Evolutionary conservation across 2,113 vertebrate genomes (phyloP).

Genomic region (Rostratula benghalensis): DNA sequence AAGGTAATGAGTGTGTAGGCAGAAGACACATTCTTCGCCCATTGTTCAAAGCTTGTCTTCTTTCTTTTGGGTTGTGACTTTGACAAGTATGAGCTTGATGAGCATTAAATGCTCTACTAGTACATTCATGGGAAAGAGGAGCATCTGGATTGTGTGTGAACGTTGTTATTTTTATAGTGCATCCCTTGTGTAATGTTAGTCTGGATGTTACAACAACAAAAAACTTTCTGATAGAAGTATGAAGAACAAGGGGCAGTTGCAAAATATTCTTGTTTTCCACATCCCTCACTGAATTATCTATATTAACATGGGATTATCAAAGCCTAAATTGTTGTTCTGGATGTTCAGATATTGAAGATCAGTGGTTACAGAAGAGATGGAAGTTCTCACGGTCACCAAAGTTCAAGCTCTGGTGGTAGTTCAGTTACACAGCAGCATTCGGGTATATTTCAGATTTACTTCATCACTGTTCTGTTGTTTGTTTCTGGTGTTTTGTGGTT

Average conservation of each 20-base stretch:
- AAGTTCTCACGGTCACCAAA: not conserved
- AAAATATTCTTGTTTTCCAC: not conserved
- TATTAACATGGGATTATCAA: not conserved
- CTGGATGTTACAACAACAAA: not conserved
- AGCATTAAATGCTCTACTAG: not conserved
- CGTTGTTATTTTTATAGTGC: not conserved
- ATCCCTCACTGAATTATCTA: not conserved
- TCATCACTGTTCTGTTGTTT: not conserved
- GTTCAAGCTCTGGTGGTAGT: not conserved
- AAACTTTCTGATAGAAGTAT: not conserved
- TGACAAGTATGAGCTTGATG: constrained; percentile 63
- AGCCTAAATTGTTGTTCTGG: not conserved
- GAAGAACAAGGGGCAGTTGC: not conserved
- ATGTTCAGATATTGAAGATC: not conserved
- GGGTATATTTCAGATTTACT: not conserved
- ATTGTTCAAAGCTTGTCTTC: constrained; percentile 58
- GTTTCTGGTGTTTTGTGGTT: too few species aligned
- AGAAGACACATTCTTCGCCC: constrained; percentile 44
- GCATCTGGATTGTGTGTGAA: constrained; percentile 1
- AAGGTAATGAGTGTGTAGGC: constrained; percentile 59
- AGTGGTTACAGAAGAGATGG: not conserved
- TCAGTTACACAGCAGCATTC: not conserved
- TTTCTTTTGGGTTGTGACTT: constrained; percentile 43
- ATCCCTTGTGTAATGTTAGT: not conserved
- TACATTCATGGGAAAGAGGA: constrained; percentile 31